These are phyloP conservation scores for Diploptera punctata DNA, from an alignment of 2,888 invertebrate genomes.

Conservation along the genomic window DNA sequence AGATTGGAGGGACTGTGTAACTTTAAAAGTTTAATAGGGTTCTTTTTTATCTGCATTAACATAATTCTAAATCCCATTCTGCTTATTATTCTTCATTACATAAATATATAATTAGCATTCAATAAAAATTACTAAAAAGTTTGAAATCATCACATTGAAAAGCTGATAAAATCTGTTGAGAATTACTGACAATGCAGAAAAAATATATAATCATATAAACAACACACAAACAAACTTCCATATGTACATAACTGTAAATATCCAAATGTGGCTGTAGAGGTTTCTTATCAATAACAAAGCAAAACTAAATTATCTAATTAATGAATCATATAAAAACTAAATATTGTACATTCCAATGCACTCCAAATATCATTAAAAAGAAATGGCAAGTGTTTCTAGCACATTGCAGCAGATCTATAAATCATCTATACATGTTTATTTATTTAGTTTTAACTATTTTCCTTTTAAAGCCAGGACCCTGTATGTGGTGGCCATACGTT, in stretches of 20 bases:
- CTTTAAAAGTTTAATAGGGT: too few relatives aligned
- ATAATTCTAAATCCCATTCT: too few relatives aligned
- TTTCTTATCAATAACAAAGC: slow-evolving; percentile 1
- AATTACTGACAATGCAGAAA: too few relatives aligned
- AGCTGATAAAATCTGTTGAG: too few relatives aligned
- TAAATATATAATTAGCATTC: too few relatives aligned
- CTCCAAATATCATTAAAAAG: slow-evolving; percentile 11
- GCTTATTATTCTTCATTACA: too few relatives aligned
- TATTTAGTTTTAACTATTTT: not conserved
- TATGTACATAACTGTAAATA: slow-evolving; percentile 2
- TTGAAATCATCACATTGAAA: too few relatives aligned
- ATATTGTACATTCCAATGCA: slow-evolving; percentile 13
- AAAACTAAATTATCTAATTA: slow-evolving; percentile 15
- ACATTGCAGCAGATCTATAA: slow-evolving; percentile 2
- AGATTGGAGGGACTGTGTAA: too few relatives aligned
- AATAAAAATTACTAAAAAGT: too few relatives aligned
- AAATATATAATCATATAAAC: too few relatives aligned
- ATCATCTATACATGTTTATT: not conserved
- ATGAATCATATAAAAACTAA: not conserved
- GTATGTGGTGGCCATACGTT: slow-evolving; percentile 31
- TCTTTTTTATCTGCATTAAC: too few relatives aligned
- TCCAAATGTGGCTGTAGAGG: slow-evolving; percentile 23
- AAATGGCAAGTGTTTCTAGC: slow-evolving; percentile 19
- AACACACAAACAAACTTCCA: not conserved
- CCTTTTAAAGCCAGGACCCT: slow-evolving; percentile 39